Evolutionary conservation across 92 coral and sea anemone species (phyloP), one percentile per base, ranked within the genome.

Genomic region (Epizoanthus scotinus): DNA sequence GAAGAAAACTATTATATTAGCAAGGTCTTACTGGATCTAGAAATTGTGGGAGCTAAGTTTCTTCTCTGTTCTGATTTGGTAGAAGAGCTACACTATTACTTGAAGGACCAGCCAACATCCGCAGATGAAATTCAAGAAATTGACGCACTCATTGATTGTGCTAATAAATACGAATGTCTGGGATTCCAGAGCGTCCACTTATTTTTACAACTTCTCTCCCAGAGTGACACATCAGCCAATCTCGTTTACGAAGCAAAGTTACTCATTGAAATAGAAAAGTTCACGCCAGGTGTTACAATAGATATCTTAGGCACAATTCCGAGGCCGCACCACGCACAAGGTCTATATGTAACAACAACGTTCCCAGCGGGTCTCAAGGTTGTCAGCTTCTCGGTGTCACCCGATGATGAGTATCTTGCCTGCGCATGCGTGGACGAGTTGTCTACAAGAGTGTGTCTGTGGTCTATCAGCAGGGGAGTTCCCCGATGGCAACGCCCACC

Each of bases 401-500:
- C 80, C 6, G 49, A 74, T 54, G 27, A 59, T 19, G 67, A 58
- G 50, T 59, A 57, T 21, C 56, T 74, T 2, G 80, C 66, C 8
- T 74, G 67, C 67, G 67, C 80, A n/a, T 58, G 36, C 55, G 67
- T 24, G 3, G 24, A 29, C 8, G 80, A 38, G 27, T 34, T 15
- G 14, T 58, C 80, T 3, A 58, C 80, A 21, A 57, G 53, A n/a
- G 67, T 74, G 14, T 31, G 19, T 6, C 19, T 74, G 52, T 74
- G 80, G 80, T 58, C 80, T 8, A 21, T 74, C 47, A 5, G 50
- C 67, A n/a, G 67, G 18, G 42, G 80, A 59, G 21, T 21, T 22
- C 80, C 80, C 15, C 80, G 55, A 2, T 74, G 80, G 80, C 67
- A 29, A 27, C 67, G 80, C 14, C 8, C 50, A 13, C 54, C 80